phyloP scores from a whole-genome alignment of 2,797 vertebrate species.

The Mus spretus region DNA sequence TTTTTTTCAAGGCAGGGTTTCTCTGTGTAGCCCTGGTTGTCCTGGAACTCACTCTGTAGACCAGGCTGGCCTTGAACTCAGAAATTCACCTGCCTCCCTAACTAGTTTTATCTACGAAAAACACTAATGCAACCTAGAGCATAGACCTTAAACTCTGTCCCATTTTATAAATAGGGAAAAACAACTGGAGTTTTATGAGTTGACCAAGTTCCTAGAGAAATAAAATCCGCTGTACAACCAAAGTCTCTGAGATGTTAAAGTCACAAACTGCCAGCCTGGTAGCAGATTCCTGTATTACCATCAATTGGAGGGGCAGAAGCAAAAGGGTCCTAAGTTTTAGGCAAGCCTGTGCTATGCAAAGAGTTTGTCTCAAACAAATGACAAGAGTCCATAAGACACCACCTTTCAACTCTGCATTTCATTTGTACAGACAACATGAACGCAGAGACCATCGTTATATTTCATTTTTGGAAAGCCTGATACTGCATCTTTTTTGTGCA shows the following conservation, averaged over 20 bases:
- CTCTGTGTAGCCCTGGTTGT: no score
- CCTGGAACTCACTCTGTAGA: no score
- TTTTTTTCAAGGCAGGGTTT: no score
- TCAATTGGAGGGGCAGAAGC: neutral
- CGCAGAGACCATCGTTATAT: neutral
- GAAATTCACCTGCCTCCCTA: neutral
- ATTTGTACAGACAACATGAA: neutral
- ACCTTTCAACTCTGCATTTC: neutral
- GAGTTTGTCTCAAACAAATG: neutral
- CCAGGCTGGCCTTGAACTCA: no score
- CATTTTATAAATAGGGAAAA: conserved; percentile 48
- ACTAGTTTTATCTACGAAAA: conserved; percentile 30
- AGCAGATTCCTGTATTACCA: neutral
- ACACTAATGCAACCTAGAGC: neutral
- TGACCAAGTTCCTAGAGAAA: conserved; percentile 2
- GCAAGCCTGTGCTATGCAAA: neutral
- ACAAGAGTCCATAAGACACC: neutral
- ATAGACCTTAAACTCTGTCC: neutral
- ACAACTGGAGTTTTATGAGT: conserved; percentile 19
- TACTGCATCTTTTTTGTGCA: neutral
- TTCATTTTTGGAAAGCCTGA: neutral
- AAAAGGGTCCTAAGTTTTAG: neutral
- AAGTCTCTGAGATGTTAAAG: neutral
- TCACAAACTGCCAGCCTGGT: neutral
- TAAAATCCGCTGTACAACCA: neutral